phyloP scores from a whole-genome alignment of 2,888 invertebrate species.

The Leptura quadrifasciata region DNA sequence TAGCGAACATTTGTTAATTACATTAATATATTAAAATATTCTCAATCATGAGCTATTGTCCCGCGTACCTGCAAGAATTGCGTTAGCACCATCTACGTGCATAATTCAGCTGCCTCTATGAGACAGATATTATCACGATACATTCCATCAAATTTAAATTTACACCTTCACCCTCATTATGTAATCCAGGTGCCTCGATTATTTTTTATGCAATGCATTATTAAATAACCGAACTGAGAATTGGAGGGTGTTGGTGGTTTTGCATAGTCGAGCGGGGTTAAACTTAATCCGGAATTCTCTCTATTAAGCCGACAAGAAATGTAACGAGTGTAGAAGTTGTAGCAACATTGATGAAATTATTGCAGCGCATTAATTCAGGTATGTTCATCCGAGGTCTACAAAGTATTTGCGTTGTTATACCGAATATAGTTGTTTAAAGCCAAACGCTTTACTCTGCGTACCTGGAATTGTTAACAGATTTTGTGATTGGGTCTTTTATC shows the following conservation, averaged over 20 bases:
- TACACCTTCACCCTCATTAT: not conserved
- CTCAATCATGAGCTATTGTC: not conserved
- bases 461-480: not conserved
- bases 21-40: not conserved
- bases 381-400: not conserved
- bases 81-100: not conserved
- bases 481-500: too few relatives aligned
- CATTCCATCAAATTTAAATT: slow-evolving; percentile 22
- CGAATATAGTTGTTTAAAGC: not conserved
- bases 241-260: slow-evolving; percentile 17
- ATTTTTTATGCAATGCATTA: slow-evolving; percentile 30
- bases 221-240: slow-evolving; percentile 22
- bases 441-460: not conserved
- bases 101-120: not conserved
- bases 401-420: not conserved
- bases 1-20: not conserved
- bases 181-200: slow-evolving; percentile 27
- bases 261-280: slow-evolving; percentile 6
- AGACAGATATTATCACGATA: not conserved
- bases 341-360: slow-evolving; percentile 5
- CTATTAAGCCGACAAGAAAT: slow-evolving; percentile 25
- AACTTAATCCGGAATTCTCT: slow-evolving; percentile 19
- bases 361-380: not conserved
- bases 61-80: not conserved
- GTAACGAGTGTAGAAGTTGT: slow-evolving; percentile 10